Conservation (phyloP, 2,797 vertebrate genomes). For the Lutjanus argentimaculatus region DNA sequence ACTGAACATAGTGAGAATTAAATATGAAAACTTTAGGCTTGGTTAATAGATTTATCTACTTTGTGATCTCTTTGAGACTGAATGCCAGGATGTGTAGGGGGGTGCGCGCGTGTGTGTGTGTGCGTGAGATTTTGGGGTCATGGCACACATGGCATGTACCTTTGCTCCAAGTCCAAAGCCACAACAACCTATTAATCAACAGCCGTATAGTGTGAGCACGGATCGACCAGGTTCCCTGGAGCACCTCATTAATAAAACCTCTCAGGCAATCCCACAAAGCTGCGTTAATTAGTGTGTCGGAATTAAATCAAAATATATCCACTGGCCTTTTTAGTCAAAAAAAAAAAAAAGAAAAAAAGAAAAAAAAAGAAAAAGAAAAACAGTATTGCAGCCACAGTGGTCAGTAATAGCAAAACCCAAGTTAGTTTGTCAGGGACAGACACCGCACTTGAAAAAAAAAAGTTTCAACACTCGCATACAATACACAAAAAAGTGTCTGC, state of each 20-base stretch:
- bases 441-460: not conserved
- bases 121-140: not conserved
- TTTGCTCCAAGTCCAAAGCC: slow-evolving; percentile 17
- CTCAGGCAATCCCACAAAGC: slow-evolving; percentile 38
- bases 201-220: not conserved
- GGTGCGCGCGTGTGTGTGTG: not conserved
- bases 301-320: slow-evolving; percentile 48
- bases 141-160: not conserved
- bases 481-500: too few species aligned
- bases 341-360: not conserved
- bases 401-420: not conserved
- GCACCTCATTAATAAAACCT: slow-evolving; percentile 55
- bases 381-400: not conserved
- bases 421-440: not conserved
- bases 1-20: not conserved
- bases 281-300: slow-evolving; percentile 46
- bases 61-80: not conserved
- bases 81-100: not conserved
- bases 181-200: slow-evolving; percentile 61
- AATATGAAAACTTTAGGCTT: not conserved
- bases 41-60: not conserved
- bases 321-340: not conserved
- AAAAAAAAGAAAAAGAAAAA: not conserved
- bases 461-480: not conserved
- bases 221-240: slow-evolving; percentile 36